Conservation (phyloP, 2,113 vertebrate genomes). For the Chinchilla lanigera region DNA sequence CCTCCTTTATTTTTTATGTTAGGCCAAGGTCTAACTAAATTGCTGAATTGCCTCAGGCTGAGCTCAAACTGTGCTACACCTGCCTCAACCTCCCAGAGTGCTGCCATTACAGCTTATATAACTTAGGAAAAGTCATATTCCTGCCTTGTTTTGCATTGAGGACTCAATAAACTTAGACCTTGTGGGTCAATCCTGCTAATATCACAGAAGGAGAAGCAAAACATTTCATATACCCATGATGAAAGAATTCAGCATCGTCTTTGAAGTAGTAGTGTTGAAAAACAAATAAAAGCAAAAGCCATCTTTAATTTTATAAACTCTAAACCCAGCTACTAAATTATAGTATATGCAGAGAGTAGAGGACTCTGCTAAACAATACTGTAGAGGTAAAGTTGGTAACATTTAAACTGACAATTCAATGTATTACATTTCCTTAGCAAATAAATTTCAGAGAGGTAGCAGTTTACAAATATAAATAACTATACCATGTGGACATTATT, state of each 20-base stretch:
- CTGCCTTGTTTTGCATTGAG: background rate
- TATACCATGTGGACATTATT: background rate
- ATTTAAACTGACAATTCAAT: background rate
- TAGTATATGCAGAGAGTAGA: background rate
- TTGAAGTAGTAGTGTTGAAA: background rate
- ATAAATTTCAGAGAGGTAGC: background rate
- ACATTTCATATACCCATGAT: too few species aligned
- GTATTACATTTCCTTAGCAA: background rate
- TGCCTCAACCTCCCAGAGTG: background rate
- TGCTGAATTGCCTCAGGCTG: background rate
- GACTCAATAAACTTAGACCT: background rate
- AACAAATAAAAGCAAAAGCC: background rate
- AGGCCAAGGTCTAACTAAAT: background rate
- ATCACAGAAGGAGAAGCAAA: background rate
- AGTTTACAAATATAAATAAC: background rate
- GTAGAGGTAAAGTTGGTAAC: background rate
- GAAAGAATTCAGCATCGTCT: background rate
- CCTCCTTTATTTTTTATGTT: background rate
- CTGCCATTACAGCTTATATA: background rate
- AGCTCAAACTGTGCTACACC: background rate
- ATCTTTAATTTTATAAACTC: background rate
- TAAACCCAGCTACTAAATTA: background rate
- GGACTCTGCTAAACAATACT: background rate
- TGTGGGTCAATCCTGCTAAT: background rate
- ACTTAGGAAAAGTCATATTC: too few species aligned